Percentiles rank a stretch among this genome's conserved stretches.
These are phyloP conservation scores for Brachyalestes nurse DNA, from an alignment of 2,797 vertebrate species.

Conservation along the genomic window DNA sequence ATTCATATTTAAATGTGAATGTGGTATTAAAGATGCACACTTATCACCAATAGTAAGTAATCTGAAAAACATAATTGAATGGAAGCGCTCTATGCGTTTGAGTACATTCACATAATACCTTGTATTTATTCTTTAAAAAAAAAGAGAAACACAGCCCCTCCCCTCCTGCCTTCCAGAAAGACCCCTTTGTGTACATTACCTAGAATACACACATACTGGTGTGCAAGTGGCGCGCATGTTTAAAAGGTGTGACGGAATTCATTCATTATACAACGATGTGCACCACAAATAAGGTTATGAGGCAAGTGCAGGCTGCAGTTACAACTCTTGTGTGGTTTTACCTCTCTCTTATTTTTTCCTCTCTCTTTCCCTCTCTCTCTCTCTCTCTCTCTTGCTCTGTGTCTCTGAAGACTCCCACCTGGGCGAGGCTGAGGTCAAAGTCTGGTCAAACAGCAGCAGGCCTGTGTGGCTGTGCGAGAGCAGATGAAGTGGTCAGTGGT, in stretches of 20 bases:
- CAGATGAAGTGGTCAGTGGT: constrained; percentile 76
- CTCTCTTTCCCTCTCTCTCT: constrained; percentile 29
- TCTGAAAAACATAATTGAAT: too few species aligned
- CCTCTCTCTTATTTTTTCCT: constrained; percentile 30
- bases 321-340: constrained; percentile 57
- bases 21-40: too few species aligned
- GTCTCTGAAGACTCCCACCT: constrained; percentile 49
- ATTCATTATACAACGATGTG: constrained; percentile 56
- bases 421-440: constrained; percentile 51
- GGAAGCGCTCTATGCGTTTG: not conserved
- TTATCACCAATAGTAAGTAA: too few species aligned
- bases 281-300: constrained; percentile 55
- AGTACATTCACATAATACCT: not conserved
- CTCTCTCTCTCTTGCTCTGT: constrained; percentile 31
- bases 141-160: not conserved
- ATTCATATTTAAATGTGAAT: too few species aligned
- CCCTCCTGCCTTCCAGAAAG: constrained; percentile 30
- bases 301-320: constrained; percentile 71
- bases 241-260: constrained; percentile 60
- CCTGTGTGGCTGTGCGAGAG: constrained; percentile 44
- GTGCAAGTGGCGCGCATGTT: constrained; percentile 54
- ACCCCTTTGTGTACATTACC: constrained; percentile 59
- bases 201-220: constrained; percentile 36
- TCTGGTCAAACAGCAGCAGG: constrained; percentile 55
- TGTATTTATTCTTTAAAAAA: not conserved